Evolutionary conservation across 2,888 invertebrate genomes (phyloP).

Genomic region (Aradus depressus): DNA sequence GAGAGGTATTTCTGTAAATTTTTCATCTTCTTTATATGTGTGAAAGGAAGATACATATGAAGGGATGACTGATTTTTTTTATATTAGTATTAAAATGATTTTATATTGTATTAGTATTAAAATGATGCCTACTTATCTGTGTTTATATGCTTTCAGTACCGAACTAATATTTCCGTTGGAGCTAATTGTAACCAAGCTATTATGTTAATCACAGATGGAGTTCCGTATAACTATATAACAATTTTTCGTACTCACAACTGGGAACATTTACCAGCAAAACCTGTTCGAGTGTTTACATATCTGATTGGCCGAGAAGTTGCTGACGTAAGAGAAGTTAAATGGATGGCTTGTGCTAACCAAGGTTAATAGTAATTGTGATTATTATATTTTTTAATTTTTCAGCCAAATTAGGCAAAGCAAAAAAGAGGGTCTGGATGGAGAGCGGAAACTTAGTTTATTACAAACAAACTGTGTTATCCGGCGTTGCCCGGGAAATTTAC

Average conservation of each 20-base stretch:
- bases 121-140: neutral
- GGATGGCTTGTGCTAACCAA: constrained; percentile 98
- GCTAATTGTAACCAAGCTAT: constrained; percentile 79
- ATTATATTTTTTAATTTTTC: neutral
- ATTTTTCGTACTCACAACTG: constrained; percentile 86
- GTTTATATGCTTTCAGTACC: constrained; percentile 24
- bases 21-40: neutral
- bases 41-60: neutral
- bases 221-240: constrained; percentile 85
- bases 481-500: too few relatives aligned
- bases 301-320: constrained; percentile 89
- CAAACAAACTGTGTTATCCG: too few relatives aligned
- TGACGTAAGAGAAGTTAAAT: constrained; percentile 84
- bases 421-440: too few relatives aligned
- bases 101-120: neutral
- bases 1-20: constrained; percentile 33
- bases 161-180: constrained; percentile 30
- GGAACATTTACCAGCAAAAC: constrained; percentile 44
- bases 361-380: constrained; percentile 38
- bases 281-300: constrained; percentile 94
- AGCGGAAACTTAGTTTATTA: too few relatives aligned
- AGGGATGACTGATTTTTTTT: neutral
- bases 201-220: constrained; percentile 98
- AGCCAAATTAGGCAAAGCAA: neutral
- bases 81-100: neutral